Evolutionary conservation across 2,797 vertebrate species (phyloP), one percentile per base, ranked within the genome.

Genomic region (Sparus aurata): DNA sequence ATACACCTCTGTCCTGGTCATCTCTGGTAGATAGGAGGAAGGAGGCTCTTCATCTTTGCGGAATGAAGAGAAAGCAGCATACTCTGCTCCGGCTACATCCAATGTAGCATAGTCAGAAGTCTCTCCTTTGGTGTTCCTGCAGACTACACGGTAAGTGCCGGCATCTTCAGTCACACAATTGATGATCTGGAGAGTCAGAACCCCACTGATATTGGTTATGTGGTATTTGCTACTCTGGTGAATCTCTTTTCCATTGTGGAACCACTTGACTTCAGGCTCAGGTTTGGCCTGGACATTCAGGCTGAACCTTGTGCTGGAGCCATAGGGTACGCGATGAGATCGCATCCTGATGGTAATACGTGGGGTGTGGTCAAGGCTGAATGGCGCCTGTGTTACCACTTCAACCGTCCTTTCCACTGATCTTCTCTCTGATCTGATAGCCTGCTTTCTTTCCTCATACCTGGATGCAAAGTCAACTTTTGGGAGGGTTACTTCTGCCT

Each of bases 291-390:
- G 99, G 67, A 99, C 94, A 22, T 98, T 99, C 20, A 99, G 80
- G 75, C 97, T 98, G 85, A 99, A 99, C 82, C 94, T 96, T 6
- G 98, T 98, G 55, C 92, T 97, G 55, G 97, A 96, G 74, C 97
- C 96, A 53, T 94, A 93, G 0, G 97, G 96, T 2, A 99, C 96
- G 10, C 97, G 96, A 75, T 99, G 98, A 75, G 99, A 99, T 30
- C 97, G 96, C 98, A 99, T 97, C 92, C 98, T 96, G 85, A 99
- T 87, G 20, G 98, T 99, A 75, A 99, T 96, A 20, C 97, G 97
- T 76, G 99, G 99, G 49, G 92, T 73, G 0, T 99, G 98, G 91
- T 99, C 98, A 63, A 99, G 95, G 3, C 97, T 98, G 80, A 99
- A 99, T 55, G 97, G 97, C 86, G 96, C 94, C 79, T 98, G 98